Conservation (phyloP, 2,797 vertebrate species). For the Premnoplex brunnescens region DNA sequence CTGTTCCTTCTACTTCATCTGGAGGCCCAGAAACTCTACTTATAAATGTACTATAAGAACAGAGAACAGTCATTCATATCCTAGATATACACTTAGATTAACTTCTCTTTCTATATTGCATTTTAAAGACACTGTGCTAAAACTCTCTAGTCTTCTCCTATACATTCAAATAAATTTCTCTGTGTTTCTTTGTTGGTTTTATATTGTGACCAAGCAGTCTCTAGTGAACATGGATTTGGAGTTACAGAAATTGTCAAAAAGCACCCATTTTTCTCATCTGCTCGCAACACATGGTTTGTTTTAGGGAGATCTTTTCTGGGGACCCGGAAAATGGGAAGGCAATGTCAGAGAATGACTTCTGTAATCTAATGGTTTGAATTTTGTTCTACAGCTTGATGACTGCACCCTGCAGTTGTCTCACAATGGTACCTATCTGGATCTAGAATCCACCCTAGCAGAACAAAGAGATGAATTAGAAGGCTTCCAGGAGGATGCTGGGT, state of each 20-base stretch:
- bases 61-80: neutral
- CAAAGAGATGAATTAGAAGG: slow-evolving; percentile 94
- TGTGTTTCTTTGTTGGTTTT: neutral
- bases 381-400: slow-evolving; percentile 87
- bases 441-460: slow-evolving; percentile 95
- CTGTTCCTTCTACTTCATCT: neutral
- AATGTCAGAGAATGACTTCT: neutral
- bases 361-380: neutral
- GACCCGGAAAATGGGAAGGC: neutral
- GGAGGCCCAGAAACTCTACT: neutral
- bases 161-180: neutral
- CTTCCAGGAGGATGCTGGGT: slow-evolving; percentile 96
- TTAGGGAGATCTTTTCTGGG: neutral
- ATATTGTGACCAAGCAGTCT: neutral
- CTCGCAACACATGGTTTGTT: neutral
- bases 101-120: neutral
- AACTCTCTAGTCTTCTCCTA: neutral
- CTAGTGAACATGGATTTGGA: neutral
- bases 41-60: neutral
- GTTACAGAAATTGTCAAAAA: neutral
- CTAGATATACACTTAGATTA: neutral
- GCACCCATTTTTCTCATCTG: neutral
- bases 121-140: neutral
- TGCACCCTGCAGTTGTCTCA: slow-evolving; percentile 94
- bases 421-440: slow-evolving; percentile 95